Evolutionary conservation across 2,888 invertebrate species (phyloP), one percentile per base, ranked within the genome.

Genomic region (Lutraria lutraria): DNA sequence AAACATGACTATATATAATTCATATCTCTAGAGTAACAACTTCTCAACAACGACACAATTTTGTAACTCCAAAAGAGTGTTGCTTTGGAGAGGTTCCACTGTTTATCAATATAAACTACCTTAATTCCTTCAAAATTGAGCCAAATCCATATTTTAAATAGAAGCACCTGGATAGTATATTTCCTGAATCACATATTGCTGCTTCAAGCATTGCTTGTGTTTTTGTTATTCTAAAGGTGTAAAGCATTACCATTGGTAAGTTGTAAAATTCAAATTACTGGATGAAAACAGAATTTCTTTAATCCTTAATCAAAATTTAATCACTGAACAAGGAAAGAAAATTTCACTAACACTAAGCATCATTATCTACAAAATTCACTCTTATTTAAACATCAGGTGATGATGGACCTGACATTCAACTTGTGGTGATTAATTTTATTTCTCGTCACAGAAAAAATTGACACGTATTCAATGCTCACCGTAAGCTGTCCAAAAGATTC

Each of bases 391-490:
- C 76, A 76, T 76, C 31, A 31, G 76, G 29, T 76, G 76, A 29
- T n/a, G 76, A 72, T 52, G 85, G 56, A 85, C 56, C 80, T 43
- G 25, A 31, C 85, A 79, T 85, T 85, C 80, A 86, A 86, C 68
- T 81, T 81, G 34, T 12, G 81, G 86, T 86, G 81, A 88, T 88
- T 88, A 88, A 88, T 88, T 85, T 80, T 80, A 31, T 63, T 76
- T 63, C 88, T 56, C 68, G 85, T 88, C 88, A 88, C 52, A 68
- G 54, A 60, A 87, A 34, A 85, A 85, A 89, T 79, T 87, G 87
- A 87, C 89, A 89, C 85, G 21, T 85, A 84, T 88, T 88, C 79
- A 83, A 34, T 31, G 54, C 79, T 81, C 81, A 53, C 86, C 34
- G 53, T 68, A 72, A 81, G 86, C 34, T 60, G 86, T 76, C 72